Evolutionary conservation across 2,113 vertebrate species (phyloP).

Genomic region (Cyprinus carpio): DNA sequence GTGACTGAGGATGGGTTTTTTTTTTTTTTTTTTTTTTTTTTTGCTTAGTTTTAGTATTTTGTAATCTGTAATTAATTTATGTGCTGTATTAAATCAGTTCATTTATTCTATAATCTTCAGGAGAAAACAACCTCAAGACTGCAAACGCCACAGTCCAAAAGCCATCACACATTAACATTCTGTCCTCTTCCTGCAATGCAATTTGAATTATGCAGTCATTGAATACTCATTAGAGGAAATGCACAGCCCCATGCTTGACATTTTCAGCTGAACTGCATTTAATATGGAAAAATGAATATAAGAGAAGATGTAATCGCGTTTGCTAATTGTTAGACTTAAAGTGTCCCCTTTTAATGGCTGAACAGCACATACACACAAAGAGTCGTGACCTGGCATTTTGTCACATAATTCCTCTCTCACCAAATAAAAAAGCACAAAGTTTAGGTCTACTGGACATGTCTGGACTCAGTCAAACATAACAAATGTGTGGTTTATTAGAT

Average conservation of each 20-base stretch:
- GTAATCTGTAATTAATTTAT: background rate
- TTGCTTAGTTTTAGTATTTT: background rate
- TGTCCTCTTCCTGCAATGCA: background rate
- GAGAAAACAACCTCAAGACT: background rate
- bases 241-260: slow-evolving; percentile 12
- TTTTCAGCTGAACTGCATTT: slow-evolving; percentile 25
- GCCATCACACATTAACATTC: slow-evolving; percentile 23
- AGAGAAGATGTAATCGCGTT: slow-evolving; percentile 20
- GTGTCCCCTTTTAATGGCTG: slow-evolving; percentile 3
- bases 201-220: slow-evolving; percentile 24
- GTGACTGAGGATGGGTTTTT: background rate
- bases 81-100: background rate
- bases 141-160: background rate
- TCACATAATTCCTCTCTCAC: background rate
- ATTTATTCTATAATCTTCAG: background rate
- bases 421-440: background rate
- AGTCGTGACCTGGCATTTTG: slow-evolving; percentile 26
- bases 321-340: slow-evolving; percentile 28
- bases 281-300: slow-evolving; percentile 24
- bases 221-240: slow-evolving; percentile 37
- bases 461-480: slow-evolving; percentile 5
- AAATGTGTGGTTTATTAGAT: slow-evolving; percentile 30
- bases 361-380: slow-evolving; percentile 1
- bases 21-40: background rate
- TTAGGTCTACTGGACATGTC: slow-evolving; percentile 23